A percentile compares a stretch with the other conserved stretches of the same genome.
phyloP scores from a whole-genome alignment of 2,888 invertebrate species.

The Lamellibrachia satsuma region DNA sequence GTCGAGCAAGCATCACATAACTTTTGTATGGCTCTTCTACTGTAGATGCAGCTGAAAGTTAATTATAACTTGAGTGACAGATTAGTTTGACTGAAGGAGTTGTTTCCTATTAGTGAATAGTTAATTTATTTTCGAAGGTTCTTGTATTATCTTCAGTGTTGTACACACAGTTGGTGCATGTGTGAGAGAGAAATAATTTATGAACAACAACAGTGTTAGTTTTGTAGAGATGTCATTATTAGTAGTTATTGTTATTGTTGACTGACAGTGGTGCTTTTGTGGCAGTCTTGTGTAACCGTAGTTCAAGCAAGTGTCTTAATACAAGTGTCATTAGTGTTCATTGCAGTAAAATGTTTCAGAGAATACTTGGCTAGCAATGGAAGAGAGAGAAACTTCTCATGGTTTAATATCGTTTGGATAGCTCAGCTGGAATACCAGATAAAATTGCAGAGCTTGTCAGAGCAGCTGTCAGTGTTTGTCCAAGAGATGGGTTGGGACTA shows the following conservation, averaged over 20 bases:
- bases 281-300: background rate
- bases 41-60: background rate
- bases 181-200: background rate
- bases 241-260: slow-evolving; percentile 13
- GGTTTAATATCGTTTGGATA: background rate
- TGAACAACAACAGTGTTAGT: background rate
- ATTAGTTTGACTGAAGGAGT: background rate
- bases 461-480: background rate
- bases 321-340: background rate
- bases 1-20: background rate
- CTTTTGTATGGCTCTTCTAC: background rate
- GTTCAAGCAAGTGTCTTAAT: background rate
- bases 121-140: background rate
- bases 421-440: background rate
- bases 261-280: slow-evolving; percentile 4
- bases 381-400: background rate
- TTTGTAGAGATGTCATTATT: background rate
- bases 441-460: background rate
- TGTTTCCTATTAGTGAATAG: background rate
- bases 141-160: background rate
- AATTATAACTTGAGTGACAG: background rate
- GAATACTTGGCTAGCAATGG: background rate
- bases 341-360: background rate
- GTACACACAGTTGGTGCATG: background rate
- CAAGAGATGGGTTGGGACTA: background rate